These are phyloP conservation scores for Eulimnadia texana DNA, from an alignment of 1,140 invertebrate species.

Conservation along the genomic window DNA sequence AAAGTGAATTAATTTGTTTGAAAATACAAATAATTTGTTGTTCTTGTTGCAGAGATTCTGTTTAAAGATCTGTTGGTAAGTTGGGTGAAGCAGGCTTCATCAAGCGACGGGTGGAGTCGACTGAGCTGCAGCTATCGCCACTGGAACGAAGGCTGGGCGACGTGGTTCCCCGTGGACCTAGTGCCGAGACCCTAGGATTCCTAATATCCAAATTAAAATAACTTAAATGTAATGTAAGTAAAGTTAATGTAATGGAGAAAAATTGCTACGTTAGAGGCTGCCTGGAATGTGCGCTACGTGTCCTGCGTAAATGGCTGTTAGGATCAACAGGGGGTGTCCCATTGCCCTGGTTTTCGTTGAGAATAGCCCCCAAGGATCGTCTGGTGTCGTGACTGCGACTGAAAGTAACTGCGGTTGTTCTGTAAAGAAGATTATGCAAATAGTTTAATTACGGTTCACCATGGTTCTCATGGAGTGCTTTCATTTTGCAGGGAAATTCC, in stretches of 20 bases:
- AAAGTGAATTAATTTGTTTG: no score
- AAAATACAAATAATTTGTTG: no score
- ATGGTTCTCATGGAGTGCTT: no score
- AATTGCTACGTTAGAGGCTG: slow-evolving; percentile 4
- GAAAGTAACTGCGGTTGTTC: not conserved
- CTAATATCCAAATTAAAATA: slow-evolving; percentile 6
- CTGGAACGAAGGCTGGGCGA: slow-evolving; percentile 41
- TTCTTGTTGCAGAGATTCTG: no score
- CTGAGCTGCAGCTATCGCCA: slow-evolving; percentile 55
- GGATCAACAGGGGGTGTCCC: not conserved
- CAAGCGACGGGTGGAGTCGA: slow-evolving; percentile 43
- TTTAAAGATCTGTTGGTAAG: not conserved
- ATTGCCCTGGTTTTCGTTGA: not conserved
- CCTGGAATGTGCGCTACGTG: slow-evolving; percentile 2
- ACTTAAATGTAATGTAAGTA: slow-evolving; percentile 12
- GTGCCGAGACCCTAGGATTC: slow-evolving; percentile 8
- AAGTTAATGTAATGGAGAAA: slow-evolving; percentile 5
- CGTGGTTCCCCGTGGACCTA: slow-evolving; percentile 40
- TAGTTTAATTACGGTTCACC: not conserved
- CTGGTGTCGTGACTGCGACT: not conserved
- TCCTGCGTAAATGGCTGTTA: not conserved
- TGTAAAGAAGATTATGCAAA: not conserved
- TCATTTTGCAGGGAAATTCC: no score
- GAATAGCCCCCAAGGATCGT: slow-evolving; percentile 6
- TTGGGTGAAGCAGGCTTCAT: not conserved